phyloP scores from a whole-genome alignment of 1,140 invertebrate species.

The Nixonia krombeini region DNA sequence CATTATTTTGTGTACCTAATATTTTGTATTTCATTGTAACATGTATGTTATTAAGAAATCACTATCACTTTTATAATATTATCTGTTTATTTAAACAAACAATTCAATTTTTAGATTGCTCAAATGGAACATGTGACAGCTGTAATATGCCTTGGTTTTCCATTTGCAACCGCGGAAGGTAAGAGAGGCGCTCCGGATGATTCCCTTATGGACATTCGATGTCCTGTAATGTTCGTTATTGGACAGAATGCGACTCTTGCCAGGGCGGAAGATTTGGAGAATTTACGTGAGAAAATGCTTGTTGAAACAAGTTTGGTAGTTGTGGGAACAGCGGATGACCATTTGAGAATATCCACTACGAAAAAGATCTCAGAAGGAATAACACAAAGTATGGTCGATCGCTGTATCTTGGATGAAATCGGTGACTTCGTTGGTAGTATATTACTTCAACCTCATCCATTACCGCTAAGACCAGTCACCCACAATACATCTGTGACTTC shows the following conservation, averaged over 20 bases:
- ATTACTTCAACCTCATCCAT: constrained; percentile 74
- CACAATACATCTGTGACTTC: constrained; percentile 21
- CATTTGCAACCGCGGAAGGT: constrained; percentile 82
- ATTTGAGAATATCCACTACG: constrained; percentile 79
- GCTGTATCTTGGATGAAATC: constrained; percentile 80
- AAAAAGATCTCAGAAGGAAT: constrained; percentile 82
- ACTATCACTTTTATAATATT: too few relatives aligned
- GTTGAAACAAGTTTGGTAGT: constrained; percentile 84
- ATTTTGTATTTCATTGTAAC: too few relatives aligned
- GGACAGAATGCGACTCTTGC: constrained; percentile 80
- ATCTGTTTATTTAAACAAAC: too few relatives aligned
- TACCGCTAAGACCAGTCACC: constrained; percentile 70
- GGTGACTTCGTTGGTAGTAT: constrained; percentile 76
- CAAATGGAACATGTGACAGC: constrained; percentile 79
- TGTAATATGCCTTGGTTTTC: constrained; percentile 86
- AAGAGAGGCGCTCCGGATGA: constrained; percentile 85
- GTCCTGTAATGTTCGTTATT: constrained; percentile 85
- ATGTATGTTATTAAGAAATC: constrained; percentile 1
- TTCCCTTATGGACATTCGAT: constrained; percentile 79
- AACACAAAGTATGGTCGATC: constrained; percentile 87
- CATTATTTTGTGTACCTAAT: too few relatives aligned
- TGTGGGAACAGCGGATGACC: constrained; percentile 87
- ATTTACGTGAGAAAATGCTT: constrained; percentile 81
- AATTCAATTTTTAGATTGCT: constrained; percentile 66
- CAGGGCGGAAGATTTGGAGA: constrained; percentile 83